phyloP scores from a whole-genome alignment of 2,113 vertebrate genomes.

The Junco hyemalis region DNA sequence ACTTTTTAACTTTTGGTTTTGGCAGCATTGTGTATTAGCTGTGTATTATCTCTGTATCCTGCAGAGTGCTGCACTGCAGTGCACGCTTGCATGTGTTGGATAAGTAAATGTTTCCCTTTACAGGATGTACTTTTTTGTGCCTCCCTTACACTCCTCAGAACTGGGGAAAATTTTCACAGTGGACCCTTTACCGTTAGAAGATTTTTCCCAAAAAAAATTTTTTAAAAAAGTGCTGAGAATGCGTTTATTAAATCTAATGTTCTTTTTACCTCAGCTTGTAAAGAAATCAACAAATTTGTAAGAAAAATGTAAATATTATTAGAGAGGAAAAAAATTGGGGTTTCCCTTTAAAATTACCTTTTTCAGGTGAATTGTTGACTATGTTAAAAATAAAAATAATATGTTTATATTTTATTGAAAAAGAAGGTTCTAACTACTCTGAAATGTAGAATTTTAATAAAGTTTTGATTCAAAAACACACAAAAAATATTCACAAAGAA shows the following conservation, averaged over 20 bases:
- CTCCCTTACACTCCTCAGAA: neutral
- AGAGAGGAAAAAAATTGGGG: neutral
- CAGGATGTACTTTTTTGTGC: neutral
- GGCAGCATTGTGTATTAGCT: neutral
- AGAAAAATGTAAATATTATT: neutral
- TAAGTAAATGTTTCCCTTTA: neutral
- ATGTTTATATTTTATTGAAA: neutral
- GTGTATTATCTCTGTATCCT: neutral
- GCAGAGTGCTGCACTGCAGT: neutral
- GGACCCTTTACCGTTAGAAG: neutral
- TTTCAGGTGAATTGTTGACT: neutral
- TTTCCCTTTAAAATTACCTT: neutral
- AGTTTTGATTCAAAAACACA: neutral
- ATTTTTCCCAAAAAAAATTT: neutral
- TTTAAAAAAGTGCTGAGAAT: neutral
- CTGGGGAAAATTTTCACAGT: neutral
- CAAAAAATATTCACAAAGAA: neutral
- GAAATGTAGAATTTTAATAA: neutral
- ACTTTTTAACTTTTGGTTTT: neutral
- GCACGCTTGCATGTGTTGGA: rapidly evolving
- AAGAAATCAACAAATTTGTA: neutral
- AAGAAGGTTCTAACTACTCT: neutral
- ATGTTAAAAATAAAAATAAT: neutral
- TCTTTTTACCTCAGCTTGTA: neutral
- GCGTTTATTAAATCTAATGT: neutral